phyloP scores from a whole-genome alignment of 2,797 vertebrate genomes.

The Sebastes melanostomus region DNA sequence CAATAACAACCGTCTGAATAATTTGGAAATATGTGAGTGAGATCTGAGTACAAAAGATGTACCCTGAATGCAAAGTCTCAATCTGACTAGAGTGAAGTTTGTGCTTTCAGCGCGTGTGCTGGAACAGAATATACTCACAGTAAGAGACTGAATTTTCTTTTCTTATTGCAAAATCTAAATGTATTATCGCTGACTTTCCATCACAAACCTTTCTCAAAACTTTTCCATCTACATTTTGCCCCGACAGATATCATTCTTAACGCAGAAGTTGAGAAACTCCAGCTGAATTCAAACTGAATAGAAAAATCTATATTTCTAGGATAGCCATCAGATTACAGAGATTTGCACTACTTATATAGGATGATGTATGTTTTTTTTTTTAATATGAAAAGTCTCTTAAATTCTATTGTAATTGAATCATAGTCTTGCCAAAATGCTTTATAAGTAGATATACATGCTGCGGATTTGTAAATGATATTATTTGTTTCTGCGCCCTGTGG shows the following conservation, averaged over 20 bases:
- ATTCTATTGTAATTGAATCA: conserved; percentile 17
- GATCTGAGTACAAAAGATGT: not conserved
- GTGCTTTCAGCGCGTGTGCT: not conserved
- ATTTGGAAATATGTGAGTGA: not conserved
- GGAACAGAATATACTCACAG: not conserved
- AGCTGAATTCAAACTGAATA: not conserved
- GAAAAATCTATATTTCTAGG: not conserved
- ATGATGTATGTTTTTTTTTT: not conserved
- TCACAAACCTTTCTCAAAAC: not conserved
- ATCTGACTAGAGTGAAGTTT: not conserved
- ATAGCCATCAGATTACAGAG: not conserved
- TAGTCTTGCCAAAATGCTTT: conserved; percentile 13
- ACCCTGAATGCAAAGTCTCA: not conserved
- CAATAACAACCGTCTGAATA: not conserved
- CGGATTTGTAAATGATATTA: conserved; percentile 32
- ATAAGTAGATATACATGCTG: conserved; percentile 1
- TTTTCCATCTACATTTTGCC: not conserved
- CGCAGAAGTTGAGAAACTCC: not conserved
- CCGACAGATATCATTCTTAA: not conserved
- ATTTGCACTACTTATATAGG: conserved; percentile 34
- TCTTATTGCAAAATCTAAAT: not conserved
- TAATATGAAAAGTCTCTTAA: conserved; percentile 16
- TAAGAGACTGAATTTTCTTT: not conserved
- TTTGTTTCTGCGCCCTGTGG: conserved; percentile 21
- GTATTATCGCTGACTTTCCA: not conserved